Evolutionary conservation across 2,797 vertebrate genomes (phyloP).

Genomic region (Spatula versicolor): DNA sequence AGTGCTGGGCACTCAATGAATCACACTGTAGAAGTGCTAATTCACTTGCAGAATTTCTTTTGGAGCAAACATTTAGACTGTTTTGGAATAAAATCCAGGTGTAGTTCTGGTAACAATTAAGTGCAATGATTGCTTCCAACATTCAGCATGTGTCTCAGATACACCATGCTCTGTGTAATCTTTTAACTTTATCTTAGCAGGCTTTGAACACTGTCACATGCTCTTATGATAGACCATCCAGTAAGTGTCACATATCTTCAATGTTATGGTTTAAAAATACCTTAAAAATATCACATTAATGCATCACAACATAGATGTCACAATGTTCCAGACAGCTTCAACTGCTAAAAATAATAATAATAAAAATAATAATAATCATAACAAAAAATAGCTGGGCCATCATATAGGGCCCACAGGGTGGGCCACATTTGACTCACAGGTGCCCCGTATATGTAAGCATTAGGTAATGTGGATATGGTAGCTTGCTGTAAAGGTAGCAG

Average conservation of each 20-base stretch:
- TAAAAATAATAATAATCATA: not conserved
- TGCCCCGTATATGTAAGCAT: not conserved
- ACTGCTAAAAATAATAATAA: not conserved
- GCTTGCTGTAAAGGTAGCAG: not conserved
- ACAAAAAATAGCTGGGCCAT: not conserved
- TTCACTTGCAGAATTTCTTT: not conserved
- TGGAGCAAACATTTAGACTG: not conserved
- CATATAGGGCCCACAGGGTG: not conserved
- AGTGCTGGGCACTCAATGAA: not conserved
- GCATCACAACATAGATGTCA: not conserved
- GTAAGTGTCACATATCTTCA: not conserved
- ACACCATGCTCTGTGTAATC: not conserved
- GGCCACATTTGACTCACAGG: not conserved
- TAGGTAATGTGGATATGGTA: not conserved
- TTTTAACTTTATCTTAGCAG: not conserved
- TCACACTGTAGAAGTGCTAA: not conserved
- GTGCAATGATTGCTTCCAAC: not conserved
- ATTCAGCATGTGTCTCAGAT: not conserved
- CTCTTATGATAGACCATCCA: not conserved
- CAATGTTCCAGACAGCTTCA: not conserved
- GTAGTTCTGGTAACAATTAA: not conserved
- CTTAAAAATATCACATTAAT: not conserved
- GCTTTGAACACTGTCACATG: not conserved
- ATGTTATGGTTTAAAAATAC: not conserved
- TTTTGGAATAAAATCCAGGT: not conserved